Percentiles rank a stretch among this genome's conserved stretches.
phyloP scores from a whole-genome alignment of 1,140 invertebrate genomes.

The Drosophila triauraria region DNA sequence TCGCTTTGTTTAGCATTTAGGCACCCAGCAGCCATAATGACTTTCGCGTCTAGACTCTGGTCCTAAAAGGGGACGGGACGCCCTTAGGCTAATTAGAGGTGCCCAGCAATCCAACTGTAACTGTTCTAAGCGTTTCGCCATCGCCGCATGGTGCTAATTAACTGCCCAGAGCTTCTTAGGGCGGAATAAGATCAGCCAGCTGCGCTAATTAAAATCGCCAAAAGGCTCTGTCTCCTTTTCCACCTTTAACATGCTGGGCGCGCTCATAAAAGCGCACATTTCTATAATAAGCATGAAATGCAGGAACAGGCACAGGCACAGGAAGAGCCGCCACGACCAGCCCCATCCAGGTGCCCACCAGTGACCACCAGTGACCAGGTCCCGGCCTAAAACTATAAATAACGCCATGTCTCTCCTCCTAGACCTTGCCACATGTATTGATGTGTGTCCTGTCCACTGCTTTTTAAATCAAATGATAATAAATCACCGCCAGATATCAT shows the following conservation, averaged over 20 bases:
- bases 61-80: background rate
- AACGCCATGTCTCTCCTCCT: conserved; percentile 58
- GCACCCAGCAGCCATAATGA: background rate
- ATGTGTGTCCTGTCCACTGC: conserved; percentile 83
- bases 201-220: conserved; percentile 75
- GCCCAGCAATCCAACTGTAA: conserved; percentile 36
- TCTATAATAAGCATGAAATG: conserved; percentile 80
- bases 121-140: conserved; percentile 37
- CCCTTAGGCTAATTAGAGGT: conserved; percentile 35
- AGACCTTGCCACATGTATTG: conserved; percentile 64
- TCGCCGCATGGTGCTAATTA: conserved; percentile 59
- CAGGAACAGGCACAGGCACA: conserved; percentile 3
- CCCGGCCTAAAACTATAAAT: conserved; percentile 75
- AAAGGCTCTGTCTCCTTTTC: conserved; percentile 37
- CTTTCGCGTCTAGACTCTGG: conserved; percentile 15
- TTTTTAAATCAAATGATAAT: conserved; percentile 85
- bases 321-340: background rate
- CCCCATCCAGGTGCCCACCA: conserved; percentile 25
- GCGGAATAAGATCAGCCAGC: conserved; percentile 34
- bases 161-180: conserved; percentile 8
- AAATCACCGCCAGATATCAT: conserved; percentile 85
- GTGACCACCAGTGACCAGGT: conserved; percentile 18
- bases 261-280: conserved; percentile 77
- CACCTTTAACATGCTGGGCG: conserved; percentile 59
- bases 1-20: background rate